phyloP scores from a whole-genome alignment of 2,888 invertebrate species.

The Alitta virens region DNA sequence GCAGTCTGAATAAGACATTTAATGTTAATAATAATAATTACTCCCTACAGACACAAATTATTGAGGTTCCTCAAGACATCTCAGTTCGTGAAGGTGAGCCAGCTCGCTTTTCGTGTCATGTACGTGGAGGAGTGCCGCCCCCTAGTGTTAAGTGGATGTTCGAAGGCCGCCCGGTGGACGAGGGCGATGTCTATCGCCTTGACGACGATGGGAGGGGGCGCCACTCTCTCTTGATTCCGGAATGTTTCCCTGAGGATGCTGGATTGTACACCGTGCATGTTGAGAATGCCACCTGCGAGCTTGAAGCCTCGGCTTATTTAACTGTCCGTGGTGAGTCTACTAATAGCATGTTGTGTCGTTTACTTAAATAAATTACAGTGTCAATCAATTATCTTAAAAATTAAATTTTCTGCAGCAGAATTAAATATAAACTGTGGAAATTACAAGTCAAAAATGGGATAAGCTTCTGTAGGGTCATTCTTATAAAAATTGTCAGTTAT shows the following conservation, averaged over 20 bases:
- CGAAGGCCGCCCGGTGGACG: slow-evolving; percentile 23
- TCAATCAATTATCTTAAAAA: no score
- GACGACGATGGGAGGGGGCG: slow-evolving; percentile 16
- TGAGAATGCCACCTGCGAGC: slow-evolving; percentile 95
- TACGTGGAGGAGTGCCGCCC: slow-evolving; percentile 14
- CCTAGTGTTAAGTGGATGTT: slow-evolving; percentile 28
- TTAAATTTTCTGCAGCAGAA: no score
- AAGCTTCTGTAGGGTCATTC: no score
- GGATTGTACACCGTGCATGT: slow-evolving; percentile 94
- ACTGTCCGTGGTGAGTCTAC: slow-evolving; percentile 76
- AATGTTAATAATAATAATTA: no score
- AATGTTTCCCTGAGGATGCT: slow-evolving; percentile 90
- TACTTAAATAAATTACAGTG: no score
- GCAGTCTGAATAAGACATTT: no score
- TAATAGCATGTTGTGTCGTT: no score
- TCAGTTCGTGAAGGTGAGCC: slow-evolving; percentile 46
- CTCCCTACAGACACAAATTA: slow-evolving; percentile 8
- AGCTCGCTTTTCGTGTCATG: slow-evolving; percentile 26
- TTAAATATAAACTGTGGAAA: no score
- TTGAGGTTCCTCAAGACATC: slow-evolving; percentile 32
- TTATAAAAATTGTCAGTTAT: no score
- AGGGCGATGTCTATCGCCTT: slow-evolving; percentile 25
- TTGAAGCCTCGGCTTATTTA: slow-evolving; percentile 95
- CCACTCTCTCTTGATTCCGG: slow-evolving; percentile 75
- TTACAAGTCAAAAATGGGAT: no score